Evolutionary conservation across 2,797 vertebrate species (phyloP), one percentile per base, ranked within the genome.

Genomic region (Lacerta bilineata): DNA sequence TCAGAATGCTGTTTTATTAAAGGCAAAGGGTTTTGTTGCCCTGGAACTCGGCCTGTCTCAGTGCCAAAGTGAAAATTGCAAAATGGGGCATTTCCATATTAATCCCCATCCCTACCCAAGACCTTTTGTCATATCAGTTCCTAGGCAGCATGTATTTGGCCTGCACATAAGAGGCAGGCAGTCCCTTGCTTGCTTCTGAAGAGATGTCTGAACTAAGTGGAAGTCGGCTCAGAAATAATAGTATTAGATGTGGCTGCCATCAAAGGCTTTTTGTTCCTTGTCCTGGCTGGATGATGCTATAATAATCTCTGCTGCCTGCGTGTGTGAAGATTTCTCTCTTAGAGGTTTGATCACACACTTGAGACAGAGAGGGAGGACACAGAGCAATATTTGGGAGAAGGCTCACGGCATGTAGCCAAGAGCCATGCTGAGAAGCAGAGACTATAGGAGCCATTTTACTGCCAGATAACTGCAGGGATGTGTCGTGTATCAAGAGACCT

Each of bases 191-290:
- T 82, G 3, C 46, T 43, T 84, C 55, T 78, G 50, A 25, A 15
- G 11, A 78, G 74, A 71, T 71, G 29, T 72, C 66, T 71, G n/a
- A 78, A 83, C 25, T 17, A 64, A 66, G 36, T 72, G 61, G 55
- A 72, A 72, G n/a, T 46, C 50, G 15, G n/a, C 39, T 84, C 55
- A 68, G 69, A 87, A 85, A 72, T 80, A 87, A 87, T 66, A 46
- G 68, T 23, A 74, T 87, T 90, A 87, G 39, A 71, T 74, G 41
- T 11, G 59, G 74, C n/a, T 86, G 46, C 82, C 66, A 83, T 79
- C 69, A 84, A 84, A 72, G 9, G 69, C 78, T 86, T 82, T 88
- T 33, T 66, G 75, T 84, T 80, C 79, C 75, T 18, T 39, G n/a
- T 74, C 85, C 18, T 61, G 75, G 25, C 29, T 83, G 74, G 41